These are phyloP conservation scores for Micrasema longulum DNA, from an alignment of 1,140 invertebrate genomes.

Conservation along the genomic window DNA sequence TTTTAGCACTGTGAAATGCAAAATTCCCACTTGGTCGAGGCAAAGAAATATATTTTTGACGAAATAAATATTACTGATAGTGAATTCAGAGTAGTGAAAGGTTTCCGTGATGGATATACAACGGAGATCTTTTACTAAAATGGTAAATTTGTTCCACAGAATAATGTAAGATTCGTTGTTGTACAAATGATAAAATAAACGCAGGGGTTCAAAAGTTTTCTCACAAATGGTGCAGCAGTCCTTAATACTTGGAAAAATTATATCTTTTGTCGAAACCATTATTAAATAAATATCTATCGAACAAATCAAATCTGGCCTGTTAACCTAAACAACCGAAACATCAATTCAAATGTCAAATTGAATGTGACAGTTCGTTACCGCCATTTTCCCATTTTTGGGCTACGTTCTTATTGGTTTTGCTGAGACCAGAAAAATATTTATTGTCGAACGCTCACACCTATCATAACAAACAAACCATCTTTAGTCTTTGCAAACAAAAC, in stretches of 20 bases:
- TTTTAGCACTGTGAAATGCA: constrained; percentile 25
- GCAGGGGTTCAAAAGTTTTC: constrained; percentile 15
- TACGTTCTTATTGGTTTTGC: no score
- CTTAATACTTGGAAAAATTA: not conserved
- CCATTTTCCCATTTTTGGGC: no score
- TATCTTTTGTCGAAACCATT: not conserved
- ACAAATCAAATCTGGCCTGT: no score
- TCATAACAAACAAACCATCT: no score
- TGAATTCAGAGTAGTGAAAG: constrained; percentile 7
- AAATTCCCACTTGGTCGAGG: not conserved
- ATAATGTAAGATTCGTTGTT: constrained; percentile 7
- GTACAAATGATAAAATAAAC: not conserved
- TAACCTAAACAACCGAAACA: no score
- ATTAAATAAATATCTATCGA: constrained; percentile 3
- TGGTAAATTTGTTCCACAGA: constrained; percentile 31
- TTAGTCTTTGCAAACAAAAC: no score
- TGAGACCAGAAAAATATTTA: no score
- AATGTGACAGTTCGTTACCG: constrained; percentile 5
- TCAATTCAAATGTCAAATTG: not conserved
- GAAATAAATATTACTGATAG: constrained; percentile 29
- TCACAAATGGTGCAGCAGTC: constrained; percentile 14
- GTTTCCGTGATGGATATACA: not conserved
- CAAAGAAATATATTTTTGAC: constrained; percentile 33
- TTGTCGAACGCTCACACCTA: no score
- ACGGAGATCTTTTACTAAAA: constrained; percentile 22